phyloP scores from a whole-genome alignment of 2,888 invertebrate genomes.

The Thysanoteuthis rhombus region DNA sequence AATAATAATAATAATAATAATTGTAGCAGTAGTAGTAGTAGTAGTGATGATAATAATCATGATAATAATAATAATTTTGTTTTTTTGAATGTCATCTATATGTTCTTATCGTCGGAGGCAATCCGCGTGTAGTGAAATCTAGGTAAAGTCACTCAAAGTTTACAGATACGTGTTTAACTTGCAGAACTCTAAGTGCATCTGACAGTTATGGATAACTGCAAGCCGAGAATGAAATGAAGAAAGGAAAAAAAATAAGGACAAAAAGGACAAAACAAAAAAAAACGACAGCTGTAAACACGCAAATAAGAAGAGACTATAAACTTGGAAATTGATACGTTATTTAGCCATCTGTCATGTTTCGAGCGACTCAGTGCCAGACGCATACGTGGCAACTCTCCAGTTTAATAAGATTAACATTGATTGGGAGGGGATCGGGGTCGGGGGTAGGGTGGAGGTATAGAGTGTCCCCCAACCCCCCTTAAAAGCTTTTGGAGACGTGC shows the following conservation, averaged over 20 bases:
- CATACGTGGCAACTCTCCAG: constrained; percentile 12
- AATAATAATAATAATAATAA: no score
- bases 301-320: constrained; percentile 12
- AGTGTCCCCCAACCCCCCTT: background rate
- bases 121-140: background rate
- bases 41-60: no score
- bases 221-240: background rate
- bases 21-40: no score
- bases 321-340: constrained; percentile 12
- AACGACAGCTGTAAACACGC: background rate
- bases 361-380: background rate
- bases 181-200: background rate
- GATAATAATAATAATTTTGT: no score
- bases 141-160: background rate
- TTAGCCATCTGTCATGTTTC: constrained; percentile 12
- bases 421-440: no score
- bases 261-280: background rate
- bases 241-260: background rate
- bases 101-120: background rate
- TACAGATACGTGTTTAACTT: background rate
- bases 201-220: constrained; percentile 12
- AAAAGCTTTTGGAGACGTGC: background rate
- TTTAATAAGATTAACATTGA: constrained; percentile 12
- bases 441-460: no score
- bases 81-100: background rate